Base-by-base conservation (phyloP, 1,140 invertebrate species). In the Mylabris phalerata region DNA sequence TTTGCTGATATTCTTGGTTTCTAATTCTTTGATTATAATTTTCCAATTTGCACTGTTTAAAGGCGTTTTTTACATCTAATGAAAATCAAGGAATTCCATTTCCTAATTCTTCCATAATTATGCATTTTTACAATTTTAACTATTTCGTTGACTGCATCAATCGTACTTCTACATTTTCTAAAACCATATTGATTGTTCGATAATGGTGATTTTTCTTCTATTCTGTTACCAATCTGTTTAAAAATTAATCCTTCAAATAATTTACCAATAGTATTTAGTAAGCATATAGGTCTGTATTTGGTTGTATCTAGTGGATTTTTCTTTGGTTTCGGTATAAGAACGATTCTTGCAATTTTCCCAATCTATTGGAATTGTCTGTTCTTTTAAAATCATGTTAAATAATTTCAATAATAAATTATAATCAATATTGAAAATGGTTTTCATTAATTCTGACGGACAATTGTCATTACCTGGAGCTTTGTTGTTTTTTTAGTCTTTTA, bases 211-310 rank as follows among this genome's bases (percentile, higher is more conserved):
- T 13, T 55, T 6, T 39, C 46, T 10, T 46, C 48, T 1, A 71
- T n/a, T 65, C 60, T 11, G 25, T 6, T 9, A 57, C 44, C 9
- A 71, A 55, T 10, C 70, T 62, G 24, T 32, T 24, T 7, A 55
- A 25, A n/a, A 9, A 72, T 54, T 1, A 73, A 40, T 2, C 59
- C 26, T 39, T 72, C 66, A 26, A 70, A 58, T 0, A 72, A n/a
- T 44, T 72, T 74, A 0, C 62, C 69, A 0, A 57, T 55, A 9
- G 63, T 62, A 26, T 68, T 61, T 38, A 73, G 51, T 42, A 74
- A 56, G 45, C 67, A 69, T 3, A 73, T 48, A 1, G 72, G 72
- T 42, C 73, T 54, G 52, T 67, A 73, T 2, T 67, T 58, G 0
- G 57, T 48, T 25, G 3, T 13, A 27, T 55, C 40, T 24, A 19